A percentile compares a stretch with the other conserved stretches of the same genome.
Conservation (phyloP, 92 coral and sea anemone genomes). For the Paragorgia papillata region DNA sequence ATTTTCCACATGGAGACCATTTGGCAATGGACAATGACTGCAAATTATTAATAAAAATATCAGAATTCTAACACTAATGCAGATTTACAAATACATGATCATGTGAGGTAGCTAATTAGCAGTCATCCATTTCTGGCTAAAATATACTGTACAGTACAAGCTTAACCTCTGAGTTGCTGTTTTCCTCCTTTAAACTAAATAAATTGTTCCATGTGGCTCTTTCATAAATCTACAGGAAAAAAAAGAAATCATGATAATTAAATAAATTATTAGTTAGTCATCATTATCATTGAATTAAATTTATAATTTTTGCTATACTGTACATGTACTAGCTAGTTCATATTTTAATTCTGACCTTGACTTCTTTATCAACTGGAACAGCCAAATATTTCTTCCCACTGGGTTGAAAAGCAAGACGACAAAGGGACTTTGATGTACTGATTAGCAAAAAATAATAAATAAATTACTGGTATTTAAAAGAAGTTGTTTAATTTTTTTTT, state of each 20-base stretch:
- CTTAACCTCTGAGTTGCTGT: slow-evolving; percentile 76
- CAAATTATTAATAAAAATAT: background rate
- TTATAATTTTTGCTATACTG: no score
- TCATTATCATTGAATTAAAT: no score
- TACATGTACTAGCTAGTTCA: no score
- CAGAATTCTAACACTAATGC: background rate
- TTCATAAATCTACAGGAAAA: slow-evolving; percentile 68
- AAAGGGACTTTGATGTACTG: slow-evolving; percentile 76
- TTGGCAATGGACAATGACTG: slow-evolving; percentile 77
- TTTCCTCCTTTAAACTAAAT: slow-evolving; percentile 62
- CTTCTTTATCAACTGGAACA: slow-evolving; percentile 78
- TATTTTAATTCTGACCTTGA: slow-evolving; percentile 60
- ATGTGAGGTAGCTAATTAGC: no score
- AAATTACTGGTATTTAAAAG: background rate
- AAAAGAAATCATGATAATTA: background rate
- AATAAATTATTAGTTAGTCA: no score
- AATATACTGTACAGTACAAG: no score
- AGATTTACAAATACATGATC: no score
- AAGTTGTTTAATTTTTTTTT: no score
- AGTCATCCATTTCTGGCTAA: no score
- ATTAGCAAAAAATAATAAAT: slow-evolving; percentile 2
- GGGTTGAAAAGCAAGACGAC: slow-evolving; percentile 90
- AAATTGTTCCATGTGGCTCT: slow-evolving; percentile 75
- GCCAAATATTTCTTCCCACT: slow-evolving; percentile 93
- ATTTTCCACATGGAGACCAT: slow-evolving; percentile 98